A percentile compares a stretch with the other conserved stretches of the same genome.
These are phyloP conservation scores for Salpingus planirostris DNA, from an alignment of 2,888 invertebrate species.

Conservation along the genomic window DNA sequence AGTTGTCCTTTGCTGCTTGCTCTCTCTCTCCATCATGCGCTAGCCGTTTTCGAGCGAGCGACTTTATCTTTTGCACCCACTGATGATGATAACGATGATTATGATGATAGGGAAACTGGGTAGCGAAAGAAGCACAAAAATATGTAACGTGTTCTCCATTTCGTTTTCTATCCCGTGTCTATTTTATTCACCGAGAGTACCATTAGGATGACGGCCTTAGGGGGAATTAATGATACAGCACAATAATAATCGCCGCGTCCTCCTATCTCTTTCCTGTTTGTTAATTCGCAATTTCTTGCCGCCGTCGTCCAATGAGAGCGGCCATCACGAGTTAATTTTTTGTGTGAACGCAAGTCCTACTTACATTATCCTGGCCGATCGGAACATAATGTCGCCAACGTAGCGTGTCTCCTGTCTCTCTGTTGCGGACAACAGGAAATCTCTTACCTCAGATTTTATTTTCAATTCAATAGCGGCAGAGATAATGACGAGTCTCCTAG, in stretches of 20 bases:
- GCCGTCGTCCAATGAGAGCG: conserved; percentile 19
- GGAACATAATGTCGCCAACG: conserved; percentile 37
- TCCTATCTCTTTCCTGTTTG: conserved; percentile 19
- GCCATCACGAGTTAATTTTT: conserved; percentile 17
- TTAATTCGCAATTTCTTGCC: conserved; percentile 27
- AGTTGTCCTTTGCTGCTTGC: neutral
- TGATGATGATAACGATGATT: too few species aligned
- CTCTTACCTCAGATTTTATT: conserved; percentile 33
- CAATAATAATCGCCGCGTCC: too few species aligned
- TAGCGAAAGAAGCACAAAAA: too few species aligned
- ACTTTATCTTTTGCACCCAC: too few species aligned
- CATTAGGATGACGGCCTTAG: too few species aligned
- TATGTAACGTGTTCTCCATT: too few species aligned
- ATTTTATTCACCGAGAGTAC: too few species aligned
- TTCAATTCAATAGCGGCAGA: too few species aligned
- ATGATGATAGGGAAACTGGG: too few species aligned
- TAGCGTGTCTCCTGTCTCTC: conserved; percentile 39
- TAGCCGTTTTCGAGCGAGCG: neutral
- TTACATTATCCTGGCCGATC: conserved; percentile 25
- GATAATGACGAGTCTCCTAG: too few species aligned
- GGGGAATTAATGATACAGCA: too few species aligned
- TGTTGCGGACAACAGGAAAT: conserved; percentile 34
- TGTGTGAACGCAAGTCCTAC: conserved; percentile 29
- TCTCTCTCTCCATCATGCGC: neutral
- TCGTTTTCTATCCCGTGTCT: too few species aligned